Evolutionary conservation across 2,797 vertebrate genomes (phyloP).

Genomic region (Xerus rutilus): DNA sequence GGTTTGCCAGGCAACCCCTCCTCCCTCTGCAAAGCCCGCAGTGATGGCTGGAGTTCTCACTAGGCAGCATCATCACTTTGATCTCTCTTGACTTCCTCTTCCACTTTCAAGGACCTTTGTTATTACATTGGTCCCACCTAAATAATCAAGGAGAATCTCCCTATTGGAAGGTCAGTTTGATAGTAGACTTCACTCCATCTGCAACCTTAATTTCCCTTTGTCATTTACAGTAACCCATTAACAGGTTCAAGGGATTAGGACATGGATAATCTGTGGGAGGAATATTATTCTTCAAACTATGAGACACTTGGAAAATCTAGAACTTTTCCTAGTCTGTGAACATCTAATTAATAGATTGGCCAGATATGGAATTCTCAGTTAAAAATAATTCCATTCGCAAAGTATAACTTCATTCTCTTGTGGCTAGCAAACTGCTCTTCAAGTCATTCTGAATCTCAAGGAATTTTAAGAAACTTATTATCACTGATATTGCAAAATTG

Average conservation of each 20-base stretch:
- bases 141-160: background rate
- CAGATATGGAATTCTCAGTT: background rate
- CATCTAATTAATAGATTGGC: background rate
- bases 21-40: background rate
- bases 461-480: background rate
- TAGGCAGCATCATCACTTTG: background rate
- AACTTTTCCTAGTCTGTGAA: background rate
- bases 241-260: background rate
- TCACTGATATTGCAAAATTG: background rate
- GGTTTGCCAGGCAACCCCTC: background rate
- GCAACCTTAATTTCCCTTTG: background rate
- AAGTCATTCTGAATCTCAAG: background rate
- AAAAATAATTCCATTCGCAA: background rate
- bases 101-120: background rate
- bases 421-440: background rate
- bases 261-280: background rate
- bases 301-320: background rate
- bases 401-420: background rate
- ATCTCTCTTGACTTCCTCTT: background rate
- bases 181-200: background rate
- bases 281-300: background rate
- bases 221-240: background rate
- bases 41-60: background rate
- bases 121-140: background rate
- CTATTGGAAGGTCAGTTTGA: background rate